Evolutionary conservation across 2,797 vertebrate species (phyloP), one percentile per base, ranked within the genome.

Genomic region (Channa striata): DNA sequence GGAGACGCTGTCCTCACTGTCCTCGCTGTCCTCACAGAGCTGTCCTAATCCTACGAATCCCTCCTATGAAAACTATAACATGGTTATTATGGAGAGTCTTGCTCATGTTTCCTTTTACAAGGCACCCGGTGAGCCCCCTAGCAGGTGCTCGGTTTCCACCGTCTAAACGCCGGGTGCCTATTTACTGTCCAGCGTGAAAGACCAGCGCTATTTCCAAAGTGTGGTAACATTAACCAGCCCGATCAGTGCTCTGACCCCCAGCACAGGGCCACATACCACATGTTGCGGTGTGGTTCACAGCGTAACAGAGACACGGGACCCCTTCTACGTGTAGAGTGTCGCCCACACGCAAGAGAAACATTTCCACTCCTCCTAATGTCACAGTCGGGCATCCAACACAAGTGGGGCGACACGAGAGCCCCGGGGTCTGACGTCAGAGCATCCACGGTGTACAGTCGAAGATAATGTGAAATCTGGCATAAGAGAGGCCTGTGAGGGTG

Each of bases 281-380:
- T 82, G 85, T 88, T 80, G 83, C 33, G 67, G 67, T 74, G 80
- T 84, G 80, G 33, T 69, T 70, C 72, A 70, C 62, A 60, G 66
- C 78, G 56, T 76, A 62, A 78, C 40, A 58, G 47, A 78, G 68
- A 68, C 59, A 42, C 21, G 52, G 23, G 59, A 23, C 11, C 23
- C 44, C 52, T 66, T 52, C 21, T 62, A 68, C 70, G 36, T 56
- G 17, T 54, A 46, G 40, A 34, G 71, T 80, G 76, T 86, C 87
- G 86, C 85, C 77, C 78, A 83, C 69, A 68, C 84, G 86, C 86
- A 83, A 85, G 59, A 87, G 77, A 90, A 92, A 91, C 79, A 87
- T 91, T 89, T 90, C 80, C 67, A 82, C 70, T 78, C 68, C 81
- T 59, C 84, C 78, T 85, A 91, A 92, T 85, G 85, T 86, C 80